phyloP scores from a whole-genome alignment of 2,113 vertebrate species.

The Phylloscopus trochilus region DNA sequence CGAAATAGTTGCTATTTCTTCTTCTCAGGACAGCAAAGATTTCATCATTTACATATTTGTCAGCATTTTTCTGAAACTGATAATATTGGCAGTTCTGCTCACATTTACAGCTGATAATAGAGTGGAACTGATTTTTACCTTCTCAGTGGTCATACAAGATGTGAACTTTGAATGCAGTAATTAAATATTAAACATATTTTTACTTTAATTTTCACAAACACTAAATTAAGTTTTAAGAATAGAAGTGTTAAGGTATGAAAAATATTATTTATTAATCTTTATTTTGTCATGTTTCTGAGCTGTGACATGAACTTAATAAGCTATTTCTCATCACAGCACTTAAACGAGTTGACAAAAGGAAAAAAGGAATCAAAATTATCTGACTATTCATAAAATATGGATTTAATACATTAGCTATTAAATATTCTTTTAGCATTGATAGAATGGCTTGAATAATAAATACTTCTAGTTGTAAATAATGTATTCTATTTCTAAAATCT shows the following conservation, averaged over 20 bases:
- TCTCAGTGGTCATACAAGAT: neutral
- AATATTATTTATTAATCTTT: neutral
- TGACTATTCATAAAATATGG: slow-evolving; percentile 5
- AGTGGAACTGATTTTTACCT: neutral
- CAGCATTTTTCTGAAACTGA: neutral
- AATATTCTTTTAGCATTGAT: slow-evolving; percentile 19
- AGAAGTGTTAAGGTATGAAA: neutral
- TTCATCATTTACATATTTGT: neutral
- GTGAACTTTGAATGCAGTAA: neutral
- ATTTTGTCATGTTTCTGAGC: neutral
- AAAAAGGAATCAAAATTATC: slow-evolving; percentile 6
- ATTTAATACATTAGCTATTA: slow-evolving; percentile 8
- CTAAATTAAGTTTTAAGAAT: neutral
- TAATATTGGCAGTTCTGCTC: neutral
- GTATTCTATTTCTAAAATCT: neutral
- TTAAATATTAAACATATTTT: neutral
- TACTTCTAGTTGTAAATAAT: neutral
- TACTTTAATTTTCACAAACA: neutral
- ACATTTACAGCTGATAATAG: neutral
- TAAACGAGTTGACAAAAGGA: neutral
- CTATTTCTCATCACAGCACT: neutral
- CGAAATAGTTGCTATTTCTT: neutral
- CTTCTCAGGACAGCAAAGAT: neutral
- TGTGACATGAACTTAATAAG: neutral
- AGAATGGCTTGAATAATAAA: slow-evolving; percentile 35